These are phyloP conservation scores for Archilochus colubris DNA, from an alignment of 2,113 vertebrate genomes.

Conservation along the genomic window DNA sequence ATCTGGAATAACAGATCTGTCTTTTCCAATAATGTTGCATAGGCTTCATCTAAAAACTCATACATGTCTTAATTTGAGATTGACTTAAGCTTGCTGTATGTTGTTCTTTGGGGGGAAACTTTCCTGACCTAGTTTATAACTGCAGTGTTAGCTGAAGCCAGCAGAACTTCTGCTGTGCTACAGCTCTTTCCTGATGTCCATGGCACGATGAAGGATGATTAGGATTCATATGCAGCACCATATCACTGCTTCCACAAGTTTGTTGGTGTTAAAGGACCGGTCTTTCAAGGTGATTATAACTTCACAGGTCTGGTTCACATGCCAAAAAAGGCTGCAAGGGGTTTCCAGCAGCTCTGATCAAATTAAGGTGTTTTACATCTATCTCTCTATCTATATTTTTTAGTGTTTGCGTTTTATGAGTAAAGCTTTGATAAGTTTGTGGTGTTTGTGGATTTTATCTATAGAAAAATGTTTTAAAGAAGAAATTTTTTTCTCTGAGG, in stretches of 20 bases:
- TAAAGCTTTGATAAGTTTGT: neutral
- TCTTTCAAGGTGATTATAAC: neutral
- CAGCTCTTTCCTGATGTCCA: neutral
- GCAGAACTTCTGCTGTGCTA: neutral
- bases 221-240: neutral
- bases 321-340: neutral
- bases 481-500: neutral
- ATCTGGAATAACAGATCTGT: neutral
- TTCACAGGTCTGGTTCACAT: neutral
- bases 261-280: neutral
- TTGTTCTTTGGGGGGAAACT: neutral
- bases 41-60: neutral
- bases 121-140: neutral
- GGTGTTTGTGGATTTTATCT: neutral
- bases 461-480: neutral
- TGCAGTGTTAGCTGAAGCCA: neutral
- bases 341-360: neutral
- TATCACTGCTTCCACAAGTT: neutral
- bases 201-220: neutral
- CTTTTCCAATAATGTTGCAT: neutral
- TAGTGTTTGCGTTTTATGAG: neutral
- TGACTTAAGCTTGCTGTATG: neutral
- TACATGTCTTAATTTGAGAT: neutral
- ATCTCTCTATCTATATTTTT: neutral
- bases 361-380: neutral